Conservation (phyloP, 2,113 vertebrate species). For the Channa maculata region DNA sequence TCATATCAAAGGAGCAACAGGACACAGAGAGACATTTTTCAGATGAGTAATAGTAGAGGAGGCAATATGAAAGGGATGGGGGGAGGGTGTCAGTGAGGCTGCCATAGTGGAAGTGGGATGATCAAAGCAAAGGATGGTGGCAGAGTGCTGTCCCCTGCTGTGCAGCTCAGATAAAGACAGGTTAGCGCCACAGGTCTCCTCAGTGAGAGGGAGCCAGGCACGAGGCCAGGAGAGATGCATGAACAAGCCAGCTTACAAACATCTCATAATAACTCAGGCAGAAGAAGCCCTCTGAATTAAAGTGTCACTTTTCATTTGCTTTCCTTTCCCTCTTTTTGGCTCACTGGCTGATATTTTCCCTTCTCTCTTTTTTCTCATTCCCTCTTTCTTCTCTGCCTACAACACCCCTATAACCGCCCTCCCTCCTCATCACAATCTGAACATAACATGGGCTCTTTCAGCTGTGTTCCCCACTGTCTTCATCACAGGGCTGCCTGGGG, state of each 20-base stretch:
- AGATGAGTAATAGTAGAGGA: slow-evolving; percentile 53
- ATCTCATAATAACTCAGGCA: slow-evolving; percentile 85
- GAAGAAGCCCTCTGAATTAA: slow-evolving; percentile 84
- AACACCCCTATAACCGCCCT: slow-evolving; percentile 36
- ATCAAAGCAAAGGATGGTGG: slow-evolving; percentile 75
- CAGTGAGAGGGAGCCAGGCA: slow-evolving; percentile 73
- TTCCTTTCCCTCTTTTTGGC: slow-evolving; percentile 81
- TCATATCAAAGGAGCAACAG: slow-evolving; percentile 68
- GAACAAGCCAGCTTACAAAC: slow-evolving; percentile 85
- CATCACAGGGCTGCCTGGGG: slow-evolving; percentile 76
- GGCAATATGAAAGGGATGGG: slow-evolving; percentile 12
- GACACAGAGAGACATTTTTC: slow-evolving; percentile 63
- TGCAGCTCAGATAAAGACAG: slow-evolving; percentile 77
- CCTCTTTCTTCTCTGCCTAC: slow-evolving; percentile 51
- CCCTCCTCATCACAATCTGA: slow-evolving; percentile 62
- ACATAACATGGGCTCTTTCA: slow-evolving; percentile 71
- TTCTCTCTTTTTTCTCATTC: slow-evolving; percentile 39
- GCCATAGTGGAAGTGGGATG: slow-evolving; percentile 61
- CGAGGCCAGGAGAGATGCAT: slow-evolving; percentile 75
- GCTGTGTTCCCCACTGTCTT: slow-evolving; percentile 76
- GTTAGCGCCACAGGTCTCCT: slow-evolving; percentile 75
- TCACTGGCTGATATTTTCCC: slow-evolving; percentile 58
- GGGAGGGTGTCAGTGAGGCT: slow-evolving; percentile 20
- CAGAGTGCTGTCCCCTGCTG: slow-evolving; percentile 73
- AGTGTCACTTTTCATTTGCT: slow-evolving; percentile 88